Base-by-base conservation (phyloP, 1,140 invertebrate species). In the Octopus bimaculoides region DNA sequence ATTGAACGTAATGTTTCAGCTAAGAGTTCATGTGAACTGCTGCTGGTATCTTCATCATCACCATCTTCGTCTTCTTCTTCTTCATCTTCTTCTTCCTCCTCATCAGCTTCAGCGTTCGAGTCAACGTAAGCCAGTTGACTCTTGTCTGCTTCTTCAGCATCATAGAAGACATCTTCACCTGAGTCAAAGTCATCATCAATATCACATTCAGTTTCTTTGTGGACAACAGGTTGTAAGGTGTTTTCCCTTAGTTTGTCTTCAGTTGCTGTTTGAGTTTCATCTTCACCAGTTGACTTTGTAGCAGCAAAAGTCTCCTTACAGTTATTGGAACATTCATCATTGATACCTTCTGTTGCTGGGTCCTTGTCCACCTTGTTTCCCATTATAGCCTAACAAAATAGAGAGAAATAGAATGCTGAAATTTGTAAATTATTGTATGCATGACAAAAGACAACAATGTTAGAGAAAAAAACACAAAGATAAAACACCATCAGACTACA, bases 71-170 rank as follows among this genome's bases (percentile, higher is more conserved):
- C 75, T 4, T 52, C 75, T 12, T 54, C 53, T 6, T 76, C 53
- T 26, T 78, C 77, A 55, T 61, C 55, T 6, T 78, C 77, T 9
- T 78, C 53, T n/a, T 78, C 53, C 7, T 78, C 53, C 54, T 17
- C 14, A 5, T 78, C 10, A 20, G 26, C 17, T 10, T 14, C 17
- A n/a, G 26, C 26, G 66, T 71, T n/a, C 26, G 26, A 41, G 26
- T 41, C 26, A 41, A 41, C 26, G 14, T 20, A n/a, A 20, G 66
- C 66, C 17, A 71, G 66, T 20, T 20, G 66, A 14, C 17, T 71
- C 26, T 71, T 20, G 14, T 71, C 66, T 6, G 66, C 66, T 71
- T 71, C 66, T 17, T 71, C 66, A 14, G 66, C 66, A 17, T 71
- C 66, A 14, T 71, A 71, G 66, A 71, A 71, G 17, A 71, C 26